Evolutionary conservation across 2,797 vertebrate genomes (phyloP), one percentile per base, ranked within the genome.

Genomic region (Megaceryle alcyon): DNA sequence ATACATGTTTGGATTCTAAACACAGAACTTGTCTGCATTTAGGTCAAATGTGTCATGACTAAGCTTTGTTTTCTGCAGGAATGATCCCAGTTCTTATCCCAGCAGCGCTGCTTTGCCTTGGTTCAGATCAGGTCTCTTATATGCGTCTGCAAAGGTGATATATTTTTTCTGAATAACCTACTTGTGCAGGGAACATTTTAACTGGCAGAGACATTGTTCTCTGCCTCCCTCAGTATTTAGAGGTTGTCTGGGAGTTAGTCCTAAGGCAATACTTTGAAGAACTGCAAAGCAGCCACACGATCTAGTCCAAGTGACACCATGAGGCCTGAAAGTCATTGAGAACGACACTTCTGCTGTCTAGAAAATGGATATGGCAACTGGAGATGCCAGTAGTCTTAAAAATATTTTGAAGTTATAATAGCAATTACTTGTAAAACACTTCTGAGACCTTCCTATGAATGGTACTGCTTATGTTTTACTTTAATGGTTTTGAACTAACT

Each of bases 61-160:
- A 71, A 83, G 57, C 69, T 94, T 96, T 87, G 44, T 91, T 93
- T 89, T 85, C 79, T 87, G 49, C 69, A 75, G 41, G 43, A 92
- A 61, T 51, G 21, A 91, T 73, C 68, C 22, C 57, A 75, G 11
- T 63, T 91, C 61, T 93, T 87, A 70, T n/a, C 49, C 65, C 73
- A 65, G 33, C 56, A 73, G 56, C 28, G 28, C 12, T 88, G 33
- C 70, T 86, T 61, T 82, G 66, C 59, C 64, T 86, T 7, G 1
- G 39, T 86, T 94, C 88, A 92, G 37, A 77, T 88, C 77, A 82
- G 60, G 48, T 82, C 56, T 66, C 53, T 64, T 60, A 11, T 2
- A 20, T 19, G 18, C 61, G 26, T 23, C 77, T 94, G 44, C 70
- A 82, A 73, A 86, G 77, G 54, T 88, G 87, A 75, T 66, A 48